Base-by-base conservation (phyloP, 2,797 vertebrate genomes). In the Fistularia tabacaria region DNA sequence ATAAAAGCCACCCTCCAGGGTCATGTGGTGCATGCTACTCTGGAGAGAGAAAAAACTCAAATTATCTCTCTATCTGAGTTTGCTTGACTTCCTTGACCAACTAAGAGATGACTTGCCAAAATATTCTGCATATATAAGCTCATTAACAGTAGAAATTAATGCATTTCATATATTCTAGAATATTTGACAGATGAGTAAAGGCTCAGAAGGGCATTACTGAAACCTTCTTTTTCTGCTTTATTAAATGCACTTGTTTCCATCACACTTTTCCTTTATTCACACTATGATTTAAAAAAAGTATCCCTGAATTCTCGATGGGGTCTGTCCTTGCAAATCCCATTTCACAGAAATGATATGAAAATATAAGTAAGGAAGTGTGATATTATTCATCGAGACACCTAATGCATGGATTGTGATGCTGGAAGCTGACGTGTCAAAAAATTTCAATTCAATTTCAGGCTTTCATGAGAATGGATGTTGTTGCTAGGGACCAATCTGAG, bases 381-480 rank as follows among this genome's bases (percentile, higher is more conserved):
- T 79, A 69, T 73, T 69, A 71, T 65, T 79, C 62, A 73, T 45
- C 1, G 15, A 50, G 57, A 71, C 55, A 58, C 54, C 56, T 64
- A 68, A 64, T 73, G 51, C 62, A 80, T 74, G 57, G 37, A 62
- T 57, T 61, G 53, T 54, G 25, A 58, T 8, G 13, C 47, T 13
- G 39, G 60, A 57, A 69, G 63, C 64, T 73, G 70, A 77, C 37
- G 13, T 66, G 63, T 66, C 15, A 60, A 67, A 77, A 71, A 62
- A 71, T 49, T 54, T 47, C 62, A 54, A 67, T 53, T 47, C 50
- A 59, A 64, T 77, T 70, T 70, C 51, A 55, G 39, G 46, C 74
- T 74, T 69, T 69, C 65, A 68, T 51, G 46, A 59, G 47, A 51
- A 59, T 36, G 25, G 53, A 62, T 53, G 63, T 71, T 71, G 43